Evolutionary conservation across 2,797 vertebrate genomes (phyloP).

Genomic region (Takifugu rubripes): DNA sequence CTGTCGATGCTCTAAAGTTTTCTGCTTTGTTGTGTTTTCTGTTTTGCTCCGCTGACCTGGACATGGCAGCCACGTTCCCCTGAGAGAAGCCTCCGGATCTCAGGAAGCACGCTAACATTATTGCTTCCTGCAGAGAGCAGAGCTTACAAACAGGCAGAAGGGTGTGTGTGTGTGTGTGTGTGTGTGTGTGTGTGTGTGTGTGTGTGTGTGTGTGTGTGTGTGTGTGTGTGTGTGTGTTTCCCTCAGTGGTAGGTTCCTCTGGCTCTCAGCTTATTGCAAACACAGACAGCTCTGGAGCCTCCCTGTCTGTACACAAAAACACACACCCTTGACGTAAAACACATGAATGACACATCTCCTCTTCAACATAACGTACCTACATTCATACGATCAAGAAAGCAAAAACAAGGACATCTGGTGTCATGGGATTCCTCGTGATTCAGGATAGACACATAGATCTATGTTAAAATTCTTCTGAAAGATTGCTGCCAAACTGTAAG

Average conservation of each 20-base stretch:
- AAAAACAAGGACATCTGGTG: not conserved
- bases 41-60: slow-evolving; percentile 57
- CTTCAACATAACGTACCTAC: not conserved
- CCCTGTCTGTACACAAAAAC: slow-evolving; percentile 42
- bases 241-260: slow-evolving; percentile 52
- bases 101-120: slow-evolving; percentile 68
- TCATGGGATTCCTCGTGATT: no score
- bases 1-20: slow-evolving; percentile 27
- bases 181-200: slow-evolving; percentile 21
- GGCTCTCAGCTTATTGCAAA: slow-evolving; percentile 57
- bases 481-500: slow-evolving; percentile 2
- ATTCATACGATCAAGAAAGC: not conserved
- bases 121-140: slow-evolving; percentile 72
- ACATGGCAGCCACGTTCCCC: slow-evolving; percentile 59
- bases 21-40: slow-evolving; percentile 51
- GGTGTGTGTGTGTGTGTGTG: slow-evolving; percentile 15
- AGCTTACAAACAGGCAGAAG: slow-evolving; percentile 58
- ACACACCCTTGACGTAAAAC: slow-evolving; percentile 22
- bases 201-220: slow-evolving; percentile 21
- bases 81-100: slow-evolving; percentile 63
- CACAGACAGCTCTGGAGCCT: slow-evolving; percentile 55
- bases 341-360: slow-evolving; percentile 16
- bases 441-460: not conserved
- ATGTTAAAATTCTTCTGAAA: not conserved
- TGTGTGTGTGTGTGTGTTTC: slow-evolving; percentile 38